Evolutionary conservation across 2,888 invertebrate species (phyloP).

Genomic region (Tipula confusa): DNA sequence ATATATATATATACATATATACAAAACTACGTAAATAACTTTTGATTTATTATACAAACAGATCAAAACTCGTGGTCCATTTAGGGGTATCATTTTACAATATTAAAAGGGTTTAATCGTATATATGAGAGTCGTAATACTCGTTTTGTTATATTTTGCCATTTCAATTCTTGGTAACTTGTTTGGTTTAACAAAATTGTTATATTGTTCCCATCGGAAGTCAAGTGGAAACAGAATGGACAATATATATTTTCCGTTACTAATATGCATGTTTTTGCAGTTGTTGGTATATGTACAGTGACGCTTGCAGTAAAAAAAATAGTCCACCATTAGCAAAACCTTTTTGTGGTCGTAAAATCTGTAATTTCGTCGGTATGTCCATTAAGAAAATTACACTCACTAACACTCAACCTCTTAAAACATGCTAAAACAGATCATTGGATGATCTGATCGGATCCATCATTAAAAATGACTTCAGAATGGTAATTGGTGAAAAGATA

Average conservation of each 20-base stretch:
- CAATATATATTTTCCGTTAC: neutral
- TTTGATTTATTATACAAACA: neutral
- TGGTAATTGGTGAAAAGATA: too few relatives aligned
- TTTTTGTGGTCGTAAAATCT: too few relatives aligned
- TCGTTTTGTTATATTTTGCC: neutral
- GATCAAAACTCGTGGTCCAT: neutral
- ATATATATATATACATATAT: neutral
- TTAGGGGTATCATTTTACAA: neutral
- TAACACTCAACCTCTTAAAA: too few relatives aligned
- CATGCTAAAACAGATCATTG: too few relatives aligned
- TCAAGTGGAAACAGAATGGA: constrained; percentile 25
- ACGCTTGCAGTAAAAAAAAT: neutral
- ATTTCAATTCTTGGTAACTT: neutral
- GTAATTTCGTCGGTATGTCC: too few relatives aligned
- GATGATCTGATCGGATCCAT: too few relatives aligned
- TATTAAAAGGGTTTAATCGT: neutral
- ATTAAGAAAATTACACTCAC: too few relatives aligned
- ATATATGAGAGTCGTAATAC: neutral
- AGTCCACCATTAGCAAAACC: too few relatives aligned
- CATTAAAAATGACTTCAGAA: too few relatives aligned
- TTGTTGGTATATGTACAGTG: neutral
- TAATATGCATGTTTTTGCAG: neutral
- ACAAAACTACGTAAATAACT: neutral
- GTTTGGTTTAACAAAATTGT: neutral
- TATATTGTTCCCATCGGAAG: neutral